Base-by-base conservation (phyloP, 2,888 invertebrate genomes). In the Rhagonycha lutea region DNA sequence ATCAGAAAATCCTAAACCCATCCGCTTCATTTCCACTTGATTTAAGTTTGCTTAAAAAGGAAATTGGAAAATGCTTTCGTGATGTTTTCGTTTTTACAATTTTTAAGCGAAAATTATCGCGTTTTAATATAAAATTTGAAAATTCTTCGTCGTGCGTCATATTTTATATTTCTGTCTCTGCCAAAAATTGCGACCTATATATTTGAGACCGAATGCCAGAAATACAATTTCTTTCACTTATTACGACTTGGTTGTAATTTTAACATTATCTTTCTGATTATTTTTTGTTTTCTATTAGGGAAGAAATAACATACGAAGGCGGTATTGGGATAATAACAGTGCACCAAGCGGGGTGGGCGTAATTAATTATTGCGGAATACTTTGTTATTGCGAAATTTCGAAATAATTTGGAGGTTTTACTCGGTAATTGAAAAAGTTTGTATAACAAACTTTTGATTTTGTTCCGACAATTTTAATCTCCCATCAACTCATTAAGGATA, bases 181-280 rank as follows among this genome's bases (percentile, higher is more conserved):
- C 73, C 73, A 73, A 73, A 73, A 73, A 47, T 62, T 73, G 73
- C 24, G 73, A 73, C 73, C 73, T 73, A 73, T 73, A 73, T 73
- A 69, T 73, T 69, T 23, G 61, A 12, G 29, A 61, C 67, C 61
- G 28, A 69, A 73, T 63, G 63, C 63, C 63, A 63, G 63, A 63
- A 63, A 63, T 63, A 63, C 24, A 24, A 63, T 63, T 63, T 63
- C 63, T 63, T 63, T 47, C 32, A n/a, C n/a, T 12, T 29, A 11
- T 11, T 18, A 18, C 18, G 18, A 29, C 3, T 11, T 12, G 32
- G 32, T 32, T n/a, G 32, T 47, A 47, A n/a, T 47, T 47, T 47
- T 5, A 11, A 47, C n/a, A 47, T 47, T 32, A 12, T 12, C 11
- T 32, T 32, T 32, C 4, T 18, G 18, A 18, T 18, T 18, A 18